Conservation (phyloP, 2,888 invertebrate species). For the Cacoxenus indagator region DNA sequence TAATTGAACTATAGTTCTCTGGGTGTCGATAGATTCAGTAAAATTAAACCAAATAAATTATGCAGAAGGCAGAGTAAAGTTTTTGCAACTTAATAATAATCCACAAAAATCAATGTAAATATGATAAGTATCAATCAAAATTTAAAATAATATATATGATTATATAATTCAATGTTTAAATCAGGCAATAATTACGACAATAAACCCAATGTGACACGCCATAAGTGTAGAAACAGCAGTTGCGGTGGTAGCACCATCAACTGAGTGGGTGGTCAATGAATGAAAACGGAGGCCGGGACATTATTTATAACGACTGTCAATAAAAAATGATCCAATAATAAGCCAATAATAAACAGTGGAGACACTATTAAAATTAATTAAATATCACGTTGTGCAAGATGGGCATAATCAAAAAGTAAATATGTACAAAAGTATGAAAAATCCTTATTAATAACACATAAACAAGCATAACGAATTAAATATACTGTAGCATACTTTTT, state of each 20-base stretch:
- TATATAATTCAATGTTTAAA: conserved; percentile 14
- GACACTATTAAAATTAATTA: conserved; percentile 36
- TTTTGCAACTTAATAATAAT: background rate
- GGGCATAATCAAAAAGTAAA: conserved; percentile 35
- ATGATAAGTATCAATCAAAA: conserved; percentile 6
- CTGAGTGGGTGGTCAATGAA: background rate
- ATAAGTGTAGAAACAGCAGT: background rate
- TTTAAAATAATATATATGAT: background rate
- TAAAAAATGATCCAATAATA: conserved; percentile 33
- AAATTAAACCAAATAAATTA: background rate
- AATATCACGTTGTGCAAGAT: conserved; percentile 18
- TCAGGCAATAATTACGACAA: conserved; percentile 16
- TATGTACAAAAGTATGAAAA: conserved; percentile 6
- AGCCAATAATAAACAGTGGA: conserved; percentile 25
- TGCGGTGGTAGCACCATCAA: background rate
- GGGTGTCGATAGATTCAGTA: background rate
- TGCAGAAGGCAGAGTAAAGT: background rate
- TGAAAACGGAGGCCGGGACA: background rate
- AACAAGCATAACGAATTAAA: conserved; percentile 29
- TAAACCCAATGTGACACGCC: background rate
- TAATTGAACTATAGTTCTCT: too few relatives aligned
- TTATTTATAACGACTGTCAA: conserved; percentile 15
- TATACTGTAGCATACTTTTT: conserved; percentile 43
- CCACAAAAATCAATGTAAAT: background rate
- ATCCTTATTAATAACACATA: conserved; percentile 48